These are phyloP conservation scores for Salarias fasciatus DNA, from an alignment of 2,797 vertebrate genomes.

Conservation along the genomic window DNA sequence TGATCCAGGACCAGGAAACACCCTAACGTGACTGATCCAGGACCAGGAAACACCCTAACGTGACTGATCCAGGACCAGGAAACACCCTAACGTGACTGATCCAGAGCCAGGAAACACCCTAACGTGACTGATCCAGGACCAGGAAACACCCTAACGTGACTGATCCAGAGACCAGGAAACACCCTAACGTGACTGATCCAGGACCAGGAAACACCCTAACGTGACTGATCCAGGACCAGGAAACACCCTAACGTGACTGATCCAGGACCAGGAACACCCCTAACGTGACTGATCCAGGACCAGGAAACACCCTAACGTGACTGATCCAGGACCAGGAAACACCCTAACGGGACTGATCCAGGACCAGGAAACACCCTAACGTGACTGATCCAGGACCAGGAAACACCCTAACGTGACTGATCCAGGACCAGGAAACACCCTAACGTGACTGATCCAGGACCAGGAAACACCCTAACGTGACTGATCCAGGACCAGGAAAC, in stretches of 20 bases:
- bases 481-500: constrained; percentile 24
- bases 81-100: constrained; percentile 42
- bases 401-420: constrained; percentile 39
- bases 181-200: constrained; percentile 44
- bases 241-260: constrained; percentile 39
- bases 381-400: constrained; percentile 32
- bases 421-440: constrained; percentile 1
- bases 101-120: constrained; percentile 2
- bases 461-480: constrained; percentile 20
- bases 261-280: constrained; percentile 11
- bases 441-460: constrained; percentile 44
- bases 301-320: constrained; percentile 20
- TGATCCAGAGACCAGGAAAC: constrained; percentile 20
- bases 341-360: constrained; percentile 44
- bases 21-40: constrained; percentile 45
- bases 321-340: constrained; percentile 24
- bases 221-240: constrained; percentile 32
- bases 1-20: constrained; percentile 18
- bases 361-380: constrained; percentile 17
- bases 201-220: constrained; percentile 17
- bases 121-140: constrained; percentile 40
- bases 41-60: constrained; percentile 14
- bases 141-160: constrained; percentile 28
- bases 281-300: constrained; percentile 44
- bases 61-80: constrained; percentile 32